Evolutionary conservation across 2,113 vertebrate genomes (phyloP), one percentile per base, ranked within the genome.

Genomic region (Sakesphorus luctuosus): DNA sequence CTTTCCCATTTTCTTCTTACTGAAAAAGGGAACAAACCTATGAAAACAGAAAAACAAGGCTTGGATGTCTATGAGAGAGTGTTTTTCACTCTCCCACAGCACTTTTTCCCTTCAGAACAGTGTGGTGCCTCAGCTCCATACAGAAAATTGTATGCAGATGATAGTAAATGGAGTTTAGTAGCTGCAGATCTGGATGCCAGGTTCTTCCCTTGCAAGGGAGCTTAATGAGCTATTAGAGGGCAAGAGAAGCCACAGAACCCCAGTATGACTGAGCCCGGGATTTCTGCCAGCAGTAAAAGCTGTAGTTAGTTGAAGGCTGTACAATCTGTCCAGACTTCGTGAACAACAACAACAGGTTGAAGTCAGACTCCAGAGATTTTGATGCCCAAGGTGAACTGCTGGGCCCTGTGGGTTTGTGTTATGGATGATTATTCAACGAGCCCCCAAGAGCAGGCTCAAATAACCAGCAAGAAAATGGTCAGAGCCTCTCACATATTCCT

Each of bases 221-320:
- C n/a, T 56, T 92, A 84, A 81, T 75, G 69, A 94, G 61, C 29
- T 92, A 67, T 69, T 90, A 78, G 84, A 94, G 91, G 83, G 55
- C 44, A 68, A 74, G 43, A 29, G 50, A 86, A 96, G 65, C 18
- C 91, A 82, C 46, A 49, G 58, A 91, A 25, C 8, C 36, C 31
- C 44, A 33, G 44, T 29, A 63, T 2, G 2, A 17, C 13, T 82
- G 49, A 87, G 44, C 26, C 75, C 95, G 78, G 84, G 87, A 93
- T 68, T 95, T 87, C 71, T 91, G 92, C 81, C 84, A 87, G 58
- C 47, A 67, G 23, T 43, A 28, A 75, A 91, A 95, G 74, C 63
- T 80, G 58, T 44, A 93, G 58, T 59, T 63, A 75, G 16, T 23
- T 94, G 78, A 84, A 77, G 49, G 28, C 71, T 89, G 53, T 49